Base-by-base conservation (phyloP, 1,140 invertebrate species). In the Harlomillsia oculata region DNA sequence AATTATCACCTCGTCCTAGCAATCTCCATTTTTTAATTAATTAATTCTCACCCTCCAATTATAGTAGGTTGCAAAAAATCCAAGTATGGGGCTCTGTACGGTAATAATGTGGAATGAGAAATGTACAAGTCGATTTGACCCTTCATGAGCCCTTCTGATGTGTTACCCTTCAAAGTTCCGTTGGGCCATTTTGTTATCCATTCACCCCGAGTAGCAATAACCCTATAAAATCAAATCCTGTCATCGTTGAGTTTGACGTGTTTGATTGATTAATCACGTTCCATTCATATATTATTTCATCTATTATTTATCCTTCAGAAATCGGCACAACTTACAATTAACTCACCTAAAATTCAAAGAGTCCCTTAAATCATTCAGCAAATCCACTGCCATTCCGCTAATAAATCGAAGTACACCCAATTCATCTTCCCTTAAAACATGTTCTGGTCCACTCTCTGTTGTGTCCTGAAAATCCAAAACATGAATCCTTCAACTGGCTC, bases 301-400 rank as follows among this genome's bases (percentile, higher is more conserved):
- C 32, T n/a, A 9, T 34, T n/a, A 34, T 34, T 8, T 9, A 9
- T 34, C n/a, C 32, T n/a, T n/a, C n/a, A n/a, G 32, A 34, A 34
- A 34, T 9, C n/a, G 32, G 32, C n/a, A 34, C 8, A 34, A 9
- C 28, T 25, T n/a, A 44, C n/a, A 40, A 40, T 26, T 45, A 2
- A 45, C 39, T 41, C 2, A 45, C 43, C 43, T 16, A 26, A 45
- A 45, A 45, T 45, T 45, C 25, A 45, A n/a, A 23, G 29, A 28
- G 8, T 2, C 43, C 11, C 43, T 45, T 26, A 45, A 14, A 26
- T 45, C 43, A 45, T 45, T 25, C 29, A 45, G 14, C 8, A 45
- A 5, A 25, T 13, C 16, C 16, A 45, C 43, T 2, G 43, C 26
- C 0, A 21, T 45, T 5, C 43, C 43, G 18, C 43, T 26, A 11